Conservation (phyloP, 2,888 invertebrate species). For the Acrocyrtus sp. region DNA sequence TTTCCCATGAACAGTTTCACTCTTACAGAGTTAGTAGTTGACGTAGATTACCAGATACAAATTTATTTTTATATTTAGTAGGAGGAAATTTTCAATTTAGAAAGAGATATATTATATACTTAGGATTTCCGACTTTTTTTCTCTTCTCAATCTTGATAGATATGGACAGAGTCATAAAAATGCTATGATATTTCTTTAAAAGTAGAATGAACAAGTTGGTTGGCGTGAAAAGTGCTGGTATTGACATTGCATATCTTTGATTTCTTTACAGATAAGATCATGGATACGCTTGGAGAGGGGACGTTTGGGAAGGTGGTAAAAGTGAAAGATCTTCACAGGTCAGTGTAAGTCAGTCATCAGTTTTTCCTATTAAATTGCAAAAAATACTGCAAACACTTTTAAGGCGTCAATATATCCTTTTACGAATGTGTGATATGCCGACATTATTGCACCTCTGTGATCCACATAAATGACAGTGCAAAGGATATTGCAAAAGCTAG, state of each 20-base stretch:
- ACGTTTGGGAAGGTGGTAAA: conserved; percentile 99
- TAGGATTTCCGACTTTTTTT: too few relatives aligned
- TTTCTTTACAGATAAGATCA: conserved; percentile 94
- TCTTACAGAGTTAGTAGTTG: too few relatives aligned
- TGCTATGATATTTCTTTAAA: conserved; percentile 4
- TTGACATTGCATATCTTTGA: conserved; percentile 4
- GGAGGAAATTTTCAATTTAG: not conserved
- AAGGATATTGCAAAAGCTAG: too few relatives aligned
- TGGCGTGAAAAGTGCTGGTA: not conserved
- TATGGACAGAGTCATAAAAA: not conserved
- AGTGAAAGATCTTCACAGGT: conserved; percentile 96
- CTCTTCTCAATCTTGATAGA: conserved; percentile 1
- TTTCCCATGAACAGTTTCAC: too few relatives aligned
- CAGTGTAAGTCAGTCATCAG: conserved; percentile 69
- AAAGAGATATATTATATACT: not conserved
- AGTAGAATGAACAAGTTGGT: not conserved
- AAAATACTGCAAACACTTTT: not conserved
- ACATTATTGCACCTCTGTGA: too few relatives aligned
- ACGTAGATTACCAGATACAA: too few relatives aligned
- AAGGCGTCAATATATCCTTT: too few relatives aligned
- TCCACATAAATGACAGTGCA: too few relatives aligned
- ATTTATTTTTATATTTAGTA: too few relatives aligned
- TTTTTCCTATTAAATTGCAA: too few relatives aligned
- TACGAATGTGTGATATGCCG: too few relatives aligned
- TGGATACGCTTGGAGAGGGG: conserved; percentile 98